phyloP scores from a whole-genome alignment of 2,113 vertebrate genomes.

The Eubucco bourcierii region DNA sequence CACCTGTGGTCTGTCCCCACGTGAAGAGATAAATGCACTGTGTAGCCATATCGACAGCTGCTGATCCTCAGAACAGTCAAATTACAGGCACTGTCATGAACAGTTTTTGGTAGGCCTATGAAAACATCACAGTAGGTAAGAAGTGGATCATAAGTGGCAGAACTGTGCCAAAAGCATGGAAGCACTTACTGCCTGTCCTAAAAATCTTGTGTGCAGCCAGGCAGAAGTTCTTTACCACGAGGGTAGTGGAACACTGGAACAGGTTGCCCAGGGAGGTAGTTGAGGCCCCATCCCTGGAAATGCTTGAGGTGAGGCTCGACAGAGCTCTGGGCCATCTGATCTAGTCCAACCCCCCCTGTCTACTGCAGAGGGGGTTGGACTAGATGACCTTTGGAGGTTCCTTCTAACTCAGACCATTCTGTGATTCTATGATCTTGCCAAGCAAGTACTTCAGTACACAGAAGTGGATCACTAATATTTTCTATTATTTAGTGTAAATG shows the following conservation, averaged over 20 bases:
- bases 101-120: not conserved
- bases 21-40: not conserved
- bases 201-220: fast-evolving
- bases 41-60: not conserved
- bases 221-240: not conserved
- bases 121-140: not conserved
- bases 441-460: not conserved
- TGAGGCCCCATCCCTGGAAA: no score
- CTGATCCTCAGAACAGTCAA: not conserved
- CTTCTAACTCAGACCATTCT: no score
- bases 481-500: not conserved
- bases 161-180: not conserved
- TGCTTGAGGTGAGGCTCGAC: no score
- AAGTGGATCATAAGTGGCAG: not conserved
- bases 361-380: no score
- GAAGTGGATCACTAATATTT: not conserved
- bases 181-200: not conserved
- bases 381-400: no score
- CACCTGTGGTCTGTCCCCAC: fast-evolving
- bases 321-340: no score
- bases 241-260: no score
- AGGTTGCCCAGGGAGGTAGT: no score
- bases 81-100: not conserved
- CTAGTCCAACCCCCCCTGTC: no score
- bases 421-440: not conserved